These are phyloP conservation scores for Stenchaetothrips biformis DNA, from an alignment of 2,888 invertebrate species.

Conservation along the genomic window DNA sequence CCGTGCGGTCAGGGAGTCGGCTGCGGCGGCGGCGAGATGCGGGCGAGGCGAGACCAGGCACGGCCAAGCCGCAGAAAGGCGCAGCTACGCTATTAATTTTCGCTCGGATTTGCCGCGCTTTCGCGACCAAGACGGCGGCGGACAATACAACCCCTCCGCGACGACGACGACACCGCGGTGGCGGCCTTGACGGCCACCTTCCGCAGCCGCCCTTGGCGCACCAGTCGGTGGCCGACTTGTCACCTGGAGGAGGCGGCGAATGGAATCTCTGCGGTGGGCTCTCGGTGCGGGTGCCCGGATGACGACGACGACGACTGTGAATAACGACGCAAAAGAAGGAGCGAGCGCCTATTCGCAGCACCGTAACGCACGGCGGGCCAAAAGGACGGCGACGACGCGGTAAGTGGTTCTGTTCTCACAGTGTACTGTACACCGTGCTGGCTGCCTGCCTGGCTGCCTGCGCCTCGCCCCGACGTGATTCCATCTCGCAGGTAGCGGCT, in stretches of 20 bases:
- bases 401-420: neutral
- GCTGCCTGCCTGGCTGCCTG: too few species aligned
- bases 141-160: too few species aligned
- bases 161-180: neutral
- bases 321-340: too few species aligned
- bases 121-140: neutral
- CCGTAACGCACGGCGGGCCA: too few species aligned
- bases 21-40: neutral
- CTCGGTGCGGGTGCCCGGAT: too few species aligned
- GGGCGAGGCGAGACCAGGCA: neutral
- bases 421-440: neutral
- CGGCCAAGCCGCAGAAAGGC: neutral
- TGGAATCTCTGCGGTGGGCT: too few species aligned
- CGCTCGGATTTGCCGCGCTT: neutral
- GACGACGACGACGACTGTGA: too few species aligned
- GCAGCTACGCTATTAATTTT: neutral
- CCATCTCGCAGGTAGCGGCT: constrained; percentile 15
- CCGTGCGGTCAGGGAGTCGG: too few species aligned
- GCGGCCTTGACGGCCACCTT: neutral
- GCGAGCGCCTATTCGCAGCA: too few species aligned
- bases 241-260: too few species aligned
- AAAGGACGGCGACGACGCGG: too few species aligned
- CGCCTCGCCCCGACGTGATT: neutral
- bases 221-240: neutral
- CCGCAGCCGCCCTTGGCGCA: neutral